Evolutionary conservation across 1,140 invertebrate genomes (phyloP).

Genomic region (Drosophila pandora): DNA sequence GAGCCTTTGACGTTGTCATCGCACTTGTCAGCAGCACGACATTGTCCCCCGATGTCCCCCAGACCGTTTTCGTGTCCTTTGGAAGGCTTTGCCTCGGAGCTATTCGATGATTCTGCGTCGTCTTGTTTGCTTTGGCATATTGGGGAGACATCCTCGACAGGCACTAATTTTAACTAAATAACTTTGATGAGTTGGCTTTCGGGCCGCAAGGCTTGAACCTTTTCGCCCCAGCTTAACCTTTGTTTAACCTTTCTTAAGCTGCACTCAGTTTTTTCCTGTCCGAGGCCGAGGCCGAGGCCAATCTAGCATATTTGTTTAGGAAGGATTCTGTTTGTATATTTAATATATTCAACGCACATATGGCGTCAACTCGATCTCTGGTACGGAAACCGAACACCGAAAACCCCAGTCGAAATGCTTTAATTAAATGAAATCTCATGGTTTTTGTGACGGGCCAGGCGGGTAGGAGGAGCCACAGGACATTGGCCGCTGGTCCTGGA

Average conservation of each 20-base stretch:
- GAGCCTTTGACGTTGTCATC: constrained; percentile 69
- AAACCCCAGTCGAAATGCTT: constrained; percentile 67
- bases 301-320: constrained; percentile 6
- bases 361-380: constrained; percentile 46
- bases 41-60: constrained; percentile 39
- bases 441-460: constrained; percentile 57
- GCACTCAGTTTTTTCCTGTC: constrained; percentile 9
- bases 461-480: constrained; percentile 7
- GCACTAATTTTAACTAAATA: constrained; percentile 81
- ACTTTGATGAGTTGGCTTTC: constrained; percentile 73
- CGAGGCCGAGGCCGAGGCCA: background rate
- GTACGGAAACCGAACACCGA: constrained; percentile 38
- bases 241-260: constrained; percentile 61
- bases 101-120: constrained; percentile 49
- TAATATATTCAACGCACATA: constrained; percentile 81
- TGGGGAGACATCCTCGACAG: constrained; percentile 75
- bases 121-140: constrained; percentile 62
- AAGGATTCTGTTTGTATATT: constrained; percentile 65
- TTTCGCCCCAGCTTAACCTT: constrained; percentile 52
- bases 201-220: constrained; percentile 31
- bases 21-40: constrained; percentile 71
- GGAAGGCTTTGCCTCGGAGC: constrained; percentile 32
- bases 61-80: constrained; percentile 64
- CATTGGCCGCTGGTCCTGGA: constrained; percentile 44
- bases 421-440: constrained; percentile 82